phyloP scores from a whole-genome alignment of 2,888 invertebrate species.

The Agelastica alni region DNA sequence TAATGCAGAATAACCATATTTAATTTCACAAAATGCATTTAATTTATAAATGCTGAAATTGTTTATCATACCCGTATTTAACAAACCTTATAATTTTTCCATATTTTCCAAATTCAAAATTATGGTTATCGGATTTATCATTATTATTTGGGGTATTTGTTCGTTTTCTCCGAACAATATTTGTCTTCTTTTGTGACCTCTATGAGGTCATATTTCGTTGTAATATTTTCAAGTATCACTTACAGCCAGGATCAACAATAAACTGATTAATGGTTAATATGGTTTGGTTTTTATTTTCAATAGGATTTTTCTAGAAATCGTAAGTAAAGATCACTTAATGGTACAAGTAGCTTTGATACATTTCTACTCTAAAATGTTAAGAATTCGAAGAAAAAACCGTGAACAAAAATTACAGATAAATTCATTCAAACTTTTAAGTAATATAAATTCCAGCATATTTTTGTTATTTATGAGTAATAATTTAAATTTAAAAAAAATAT shows the following conservation, averaged over 20 bases:
- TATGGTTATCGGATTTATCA: background rate
- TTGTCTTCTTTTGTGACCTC: background rate
- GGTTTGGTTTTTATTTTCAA: background rate
- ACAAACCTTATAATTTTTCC: background rate
- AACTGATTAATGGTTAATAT: conserved; percentile 5
- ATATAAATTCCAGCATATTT: too few species aligned
- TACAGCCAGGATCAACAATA: conserved; percentile 1
- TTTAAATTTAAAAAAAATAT: too few species aligned
- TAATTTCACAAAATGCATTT: too few species aligned
- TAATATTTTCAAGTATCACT: conserved; percentile 5
- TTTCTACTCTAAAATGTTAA: too few species aligned
- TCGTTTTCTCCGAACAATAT: background rate
- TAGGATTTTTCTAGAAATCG: background rate
- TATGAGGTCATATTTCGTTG: background rate
- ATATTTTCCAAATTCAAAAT: background rate
- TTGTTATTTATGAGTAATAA: too few species aligned
- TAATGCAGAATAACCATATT: too few species aligned
- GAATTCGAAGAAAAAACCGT: too few species aligned
- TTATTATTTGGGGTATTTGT: background rate
- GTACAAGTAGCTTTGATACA: background rate
- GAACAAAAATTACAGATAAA: too few species aligned
- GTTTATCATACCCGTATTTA: too few species aligned
- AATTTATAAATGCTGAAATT: too few species aligned
- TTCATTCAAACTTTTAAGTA: too few species aligned
- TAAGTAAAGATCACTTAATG: background rate